Conservation (phyloP, 92 coral and sea anemone species). For the Parazoanthus atlanticus region DNA sequence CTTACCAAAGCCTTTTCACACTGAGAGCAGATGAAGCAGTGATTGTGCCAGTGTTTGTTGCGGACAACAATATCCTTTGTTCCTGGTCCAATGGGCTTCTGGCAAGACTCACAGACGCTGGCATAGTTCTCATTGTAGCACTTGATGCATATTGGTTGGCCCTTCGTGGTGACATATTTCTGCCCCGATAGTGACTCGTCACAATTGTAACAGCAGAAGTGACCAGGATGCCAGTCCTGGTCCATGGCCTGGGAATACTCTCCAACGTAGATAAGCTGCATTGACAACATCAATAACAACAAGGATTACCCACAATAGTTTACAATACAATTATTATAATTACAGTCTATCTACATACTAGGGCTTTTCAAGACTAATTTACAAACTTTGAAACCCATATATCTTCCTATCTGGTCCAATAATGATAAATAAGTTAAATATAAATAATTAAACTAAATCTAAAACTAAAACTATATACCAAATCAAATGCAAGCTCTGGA, state of each 20-base stretch:
- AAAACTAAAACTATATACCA: too few relatives aligned
- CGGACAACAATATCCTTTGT: slow-evolving; percentile 96
- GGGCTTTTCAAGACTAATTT: too few relatives aligned
- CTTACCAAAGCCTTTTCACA: slow-evolving; percentile 74
- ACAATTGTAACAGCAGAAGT: slow-evolving; percentile 90
- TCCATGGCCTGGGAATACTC: slow-evolving; percentile 98
- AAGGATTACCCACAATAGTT: too few relatives aligned
- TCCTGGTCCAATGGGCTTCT: slow-evolving; percentile 93
- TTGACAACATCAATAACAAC: not conserved
- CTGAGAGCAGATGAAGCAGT: slow-evolving; percentile 86
- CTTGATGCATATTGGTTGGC: slow-evolving; percentile 79
- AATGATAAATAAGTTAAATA: too few relatives aligned
- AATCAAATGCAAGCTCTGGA: too few relatives aligned
- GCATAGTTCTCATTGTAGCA: slow-evolving; percentile 91
- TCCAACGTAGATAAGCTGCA: slow-evolving; percentile 89
- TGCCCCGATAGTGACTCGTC: slow-evolving; percentile 89
- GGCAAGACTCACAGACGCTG: slow-evolving; percentile 84
- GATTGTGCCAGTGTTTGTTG: slow-evolving; percentile 95
- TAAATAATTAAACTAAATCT: too few relatives aligned
- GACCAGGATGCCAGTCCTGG: slow-evolving; percentile 97
- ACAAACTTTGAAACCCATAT: too few relatives aligned
- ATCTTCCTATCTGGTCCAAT: too few relatives aligned
- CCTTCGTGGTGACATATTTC: slow-evolving; percentile 87
- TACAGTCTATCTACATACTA: too few relatives aligned
- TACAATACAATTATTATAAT: too few relatives aligned